Percentiles rank a stretch among this genome's conserved stretches.
These are phyloP conservation scores for Festucalex cinctus DNA, from an alignment of 2,113 vertebrate genomes.

Conservation along the genomic window DNA sequence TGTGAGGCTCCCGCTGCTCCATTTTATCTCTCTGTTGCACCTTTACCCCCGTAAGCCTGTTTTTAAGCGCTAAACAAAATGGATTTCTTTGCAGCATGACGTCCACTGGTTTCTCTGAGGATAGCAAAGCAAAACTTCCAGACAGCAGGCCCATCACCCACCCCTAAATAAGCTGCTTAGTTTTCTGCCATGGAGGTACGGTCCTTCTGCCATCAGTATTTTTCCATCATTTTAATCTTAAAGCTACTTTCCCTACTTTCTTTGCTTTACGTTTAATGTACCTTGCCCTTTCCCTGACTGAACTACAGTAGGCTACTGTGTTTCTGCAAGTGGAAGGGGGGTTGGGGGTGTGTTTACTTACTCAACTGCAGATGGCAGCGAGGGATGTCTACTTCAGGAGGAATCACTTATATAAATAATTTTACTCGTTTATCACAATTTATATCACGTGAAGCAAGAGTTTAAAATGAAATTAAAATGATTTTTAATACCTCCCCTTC, in stretches of 20 bases:
- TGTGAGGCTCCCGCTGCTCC: constrained; percentile 34
- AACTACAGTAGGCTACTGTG: not conserved
- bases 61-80: constrained; percentile 65
- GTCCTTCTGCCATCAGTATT: not conserved
- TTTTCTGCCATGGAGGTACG: constrained; percentile 43
- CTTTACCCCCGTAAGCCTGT: constrained; percentile 55
- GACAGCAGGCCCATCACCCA: constrained; percentile 17
- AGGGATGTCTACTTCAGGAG: not conserved
- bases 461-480: too few relatives aligned
- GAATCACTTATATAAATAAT: too few relatives aligned
- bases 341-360: too few relatives aligned
- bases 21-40: constrained; percentile 44
- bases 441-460: not conserved
- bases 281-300: not conserved
- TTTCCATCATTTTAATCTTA: not conserved
- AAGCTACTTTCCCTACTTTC: not conserved
- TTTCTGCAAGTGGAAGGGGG: not conserved
- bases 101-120: constrained; percentile 59
- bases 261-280: not conserved
- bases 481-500: too few relatives aligned
- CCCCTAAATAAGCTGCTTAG: constrained; percentile 64
- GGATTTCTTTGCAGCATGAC: constrained; percentile 62
- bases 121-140: constrained; percentile 48
- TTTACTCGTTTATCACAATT: not conserved
- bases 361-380: not conserved